Evolutionary conservation across 2,888 invertebrate genomes (phyloP), one percentile per base, ranked within the genome.

Genomic region (Zygogramma bicolorata): DNA sequence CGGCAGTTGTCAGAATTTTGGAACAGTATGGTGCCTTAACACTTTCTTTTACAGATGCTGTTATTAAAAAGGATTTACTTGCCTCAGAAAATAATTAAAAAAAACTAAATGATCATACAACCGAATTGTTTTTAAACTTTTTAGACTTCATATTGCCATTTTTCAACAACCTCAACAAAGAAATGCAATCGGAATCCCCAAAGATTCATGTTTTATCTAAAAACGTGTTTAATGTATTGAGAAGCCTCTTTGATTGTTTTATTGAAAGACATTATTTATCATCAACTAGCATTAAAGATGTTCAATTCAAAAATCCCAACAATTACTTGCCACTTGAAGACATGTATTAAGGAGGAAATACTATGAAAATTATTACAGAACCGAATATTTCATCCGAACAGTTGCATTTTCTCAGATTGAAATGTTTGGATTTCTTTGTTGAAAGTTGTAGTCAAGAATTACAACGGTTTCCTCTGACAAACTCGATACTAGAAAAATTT

Each of bases 101-200:
- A n/a, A 60, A 60, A 46, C 8, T 7, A 29, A 25, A 46, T 7
- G 63, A 63, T 25, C 20, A 46, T 25, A 42, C 46, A 40, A 62
- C n/a, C 31, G 58, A 61, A 58, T 13, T 15, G 20, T 68, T 46
- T 65, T 27, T 65, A 10, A 34, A 31, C 27, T 71, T 75, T 71
- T 49, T 74, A 42, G 15, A 70, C 2, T 65, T 59, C 53, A 15
- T 34, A 34, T 40, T 74, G 15, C 74, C 70, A 2, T 29, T 63
- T 22, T 70, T 74, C 53, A 65, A 25, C 13, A 67, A 70, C 4
- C 10, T 68, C 4, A 74, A 74, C 42, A 70, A 49, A 49, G 66
- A 71, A 62, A 74, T 71, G 71, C 74, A 74, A 49, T 65, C 71
- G 3, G 65, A 66, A 27, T 8, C 25, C 0, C 67, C 75, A 2